These are phyloP conservation scores for Hormaphis cornu DNA, from an alignment of 1,140 invertebrate genomes.

Conservation along the genomic window DNA sequence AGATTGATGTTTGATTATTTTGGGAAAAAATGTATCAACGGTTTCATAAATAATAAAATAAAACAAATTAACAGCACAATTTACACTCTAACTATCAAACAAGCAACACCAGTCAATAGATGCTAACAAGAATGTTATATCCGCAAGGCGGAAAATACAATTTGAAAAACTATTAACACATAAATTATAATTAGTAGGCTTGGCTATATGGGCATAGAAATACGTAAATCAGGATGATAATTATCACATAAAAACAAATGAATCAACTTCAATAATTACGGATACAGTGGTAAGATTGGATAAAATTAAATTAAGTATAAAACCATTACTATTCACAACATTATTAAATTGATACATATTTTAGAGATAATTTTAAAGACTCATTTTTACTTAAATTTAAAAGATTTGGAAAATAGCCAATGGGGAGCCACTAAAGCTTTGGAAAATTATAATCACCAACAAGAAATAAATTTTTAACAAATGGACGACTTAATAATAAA, in stretches of 20 bases:
- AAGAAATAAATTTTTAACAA: background rate
- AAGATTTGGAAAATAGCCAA: background rate
- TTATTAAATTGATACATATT: no score
- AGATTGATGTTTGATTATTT: background rate
- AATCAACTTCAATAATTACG: no score
- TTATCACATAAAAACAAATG: no score
- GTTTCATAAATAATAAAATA: slow-evolving; percentile 10
- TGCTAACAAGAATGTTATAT: background rate
- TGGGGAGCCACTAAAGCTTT: no score
- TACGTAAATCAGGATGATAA: background rate
- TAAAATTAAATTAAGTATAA: background rate
- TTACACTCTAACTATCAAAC: background rate
- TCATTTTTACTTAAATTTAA: no score
- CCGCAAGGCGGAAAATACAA: background rate
- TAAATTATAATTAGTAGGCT: background rate
- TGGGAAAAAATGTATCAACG: background rate
- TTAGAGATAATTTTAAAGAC: no score
- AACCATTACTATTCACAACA: no score
- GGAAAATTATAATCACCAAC: no score
- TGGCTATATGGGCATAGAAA: no score
- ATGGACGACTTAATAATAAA: background rate
- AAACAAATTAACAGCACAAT: background rate
- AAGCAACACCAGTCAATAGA: background rate
- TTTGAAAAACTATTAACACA: background rate
- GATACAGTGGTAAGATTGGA: background rate